These are phyloP conservation scores for Xiphophorus birchmanni DNA, from an alignment of 2,797 vertebrate species.

Conservation along the genomic window DNA sequence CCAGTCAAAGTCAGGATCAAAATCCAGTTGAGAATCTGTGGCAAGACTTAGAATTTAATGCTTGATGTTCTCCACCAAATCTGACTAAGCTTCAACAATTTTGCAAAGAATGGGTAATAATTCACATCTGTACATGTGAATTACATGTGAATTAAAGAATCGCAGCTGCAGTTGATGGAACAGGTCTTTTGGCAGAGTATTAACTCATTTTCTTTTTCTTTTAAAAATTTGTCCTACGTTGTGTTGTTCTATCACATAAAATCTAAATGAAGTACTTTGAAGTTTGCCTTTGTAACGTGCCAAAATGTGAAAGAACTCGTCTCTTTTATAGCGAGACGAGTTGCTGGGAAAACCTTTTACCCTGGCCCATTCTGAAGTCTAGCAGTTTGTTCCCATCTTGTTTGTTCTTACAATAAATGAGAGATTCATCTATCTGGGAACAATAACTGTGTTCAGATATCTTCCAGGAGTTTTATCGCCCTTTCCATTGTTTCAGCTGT, in stretches of 20 bases:
- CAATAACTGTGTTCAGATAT: not conserved
- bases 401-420: not conserved
- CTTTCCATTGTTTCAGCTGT: slow-evolving; percentile 6
- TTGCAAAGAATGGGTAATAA: not conserved
- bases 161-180: not conserved
- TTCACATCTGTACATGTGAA: not conserved
- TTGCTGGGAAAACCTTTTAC: not conserved
- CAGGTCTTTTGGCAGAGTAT: not conserved
- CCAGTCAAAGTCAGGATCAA: not conserved
- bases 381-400: not conserved
- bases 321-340: not conserved
- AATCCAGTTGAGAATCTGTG: not conserved
- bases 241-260: not conserved
- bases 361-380: not conserved
- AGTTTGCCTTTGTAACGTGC: not conserved
- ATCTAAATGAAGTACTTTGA: not conserved
- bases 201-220: not conserved
- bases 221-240: not conserved
- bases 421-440: not conserved
- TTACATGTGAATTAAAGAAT: not conserved
- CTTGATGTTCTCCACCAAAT: not conserved
- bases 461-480: not conserved
- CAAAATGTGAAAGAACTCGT: not conserved
- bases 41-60: not conserved
- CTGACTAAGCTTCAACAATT: not conserved